Base-by-base conservation (phyloP, 2,888 invertebrate genomes). In the Eueremaeus valkanovi region DNA sequence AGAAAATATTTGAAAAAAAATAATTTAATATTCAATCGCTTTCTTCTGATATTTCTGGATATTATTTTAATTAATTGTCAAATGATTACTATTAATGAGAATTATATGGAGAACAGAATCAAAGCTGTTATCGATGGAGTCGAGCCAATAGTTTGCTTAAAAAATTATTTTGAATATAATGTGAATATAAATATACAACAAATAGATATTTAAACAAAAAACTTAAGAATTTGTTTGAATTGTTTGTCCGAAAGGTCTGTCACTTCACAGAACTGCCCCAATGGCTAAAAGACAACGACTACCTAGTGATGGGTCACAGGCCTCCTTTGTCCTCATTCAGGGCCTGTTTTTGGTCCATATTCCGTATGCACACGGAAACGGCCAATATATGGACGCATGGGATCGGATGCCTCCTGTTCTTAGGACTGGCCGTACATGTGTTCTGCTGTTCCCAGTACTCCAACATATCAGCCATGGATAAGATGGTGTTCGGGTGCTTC, bases 331-430 rank as follows among this genome's bases (percentile, higher is more conserved):
- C 85, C 73, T 86, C 86, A n/a, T 86, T 86, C 80, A 80, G 81
- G 74, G 85, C 83, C 42, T 87, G 87, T 80, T 86, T 87, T 81
- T 85, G 85, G 79, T 86, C 85, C 21, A 85, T 86, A 61, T 87
- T 87, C 76, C 89, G 97, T 78, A 89, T 99, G 80, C 99, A 99
- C 85, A 99, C 98, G 0, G 99, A 99, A 86, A 99, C 99, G 16
- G 98, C 96, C 73, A 99, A 99, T 83, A 99, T 99, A 81, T 99
- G 99, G 99, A 97, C 95, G 40, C 95, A 96, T 85, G 86, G 95
- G 77, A 86, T 96, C 75, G 91, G 89, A 70, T 81, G 83, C 85
- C 21, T 77, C 42, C 74, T 42, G 21, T 78, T 76, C 68, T 33
- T 70, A 8, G 21, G 76, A 16, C 51, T 76, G 33, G 77, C 68